Percentiles rank a stretch among this genome's conserved stretches.
phyloP scores from a whole-genome alignment of 2,797 vertebrate genomes.

The Ciconia nigra region DNA sequence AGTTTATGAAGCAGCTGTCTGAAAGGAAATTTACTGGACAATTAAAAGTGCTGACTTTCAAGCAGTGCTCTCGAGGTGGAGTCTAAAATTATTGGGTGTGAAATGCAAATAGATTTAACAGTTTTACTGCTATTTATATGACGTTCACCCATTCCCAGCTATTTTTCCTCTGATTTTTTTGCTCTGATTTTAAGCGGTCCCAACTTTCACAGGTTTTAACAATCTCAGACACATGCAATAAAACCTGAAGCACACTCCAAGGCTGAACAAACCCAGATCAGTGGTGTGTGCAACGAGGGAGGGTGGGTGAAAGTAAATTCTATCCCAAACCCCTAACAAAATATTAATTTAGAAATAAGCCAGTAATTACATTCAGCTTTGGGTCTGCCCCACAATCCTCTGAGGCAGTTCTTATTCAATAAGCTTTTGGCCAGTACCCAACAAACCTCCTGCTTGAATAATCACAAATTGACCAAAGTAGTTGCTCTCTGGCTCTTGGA shows the following conservation, averaged over 20 bases:
- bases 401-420: constrained; percentile 1
- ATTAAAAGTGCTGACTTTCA: constrained; percentile 71
- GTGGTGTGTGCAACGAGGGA: background rate
- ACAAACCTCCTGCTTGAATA: background rate
- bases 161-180: background rate
- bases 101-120: constrained; percentile 76
- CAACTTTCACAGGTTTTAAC: constrained; percentile 30
- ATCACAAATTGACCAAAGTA: background rate
- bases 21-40: constrained; percentile 56
- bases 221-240: background rate
- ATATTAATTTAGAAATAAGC: constrained; percentile 62
- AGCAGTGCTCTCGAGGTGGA: constrained; percentile 59
- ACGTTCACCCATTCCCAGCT: constrained; percentile 26
- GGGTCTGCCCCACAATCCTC: constrained; percentile 25
- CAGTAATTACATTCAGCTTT: constrained; percentile 30
- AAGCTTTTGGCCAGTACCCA: constrained; percentile 30
- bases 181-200: background rate
- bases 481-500: background rate
- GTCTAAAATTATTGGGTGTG: constrained; percentile 71
- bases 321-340: constrained; percentile 28
- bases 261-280: background rate
- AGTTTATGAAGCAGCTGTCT: constrained; percentile 59
- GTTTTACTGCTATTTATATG: constrained; percentile 67
- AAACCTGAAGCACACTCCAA: background rate
- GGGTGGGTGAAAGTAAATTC: background rate